Base-by-base conservation (phyloP, 64 coral and sea anemone genomes). In the Astreopora myriophthalma region DNA sequence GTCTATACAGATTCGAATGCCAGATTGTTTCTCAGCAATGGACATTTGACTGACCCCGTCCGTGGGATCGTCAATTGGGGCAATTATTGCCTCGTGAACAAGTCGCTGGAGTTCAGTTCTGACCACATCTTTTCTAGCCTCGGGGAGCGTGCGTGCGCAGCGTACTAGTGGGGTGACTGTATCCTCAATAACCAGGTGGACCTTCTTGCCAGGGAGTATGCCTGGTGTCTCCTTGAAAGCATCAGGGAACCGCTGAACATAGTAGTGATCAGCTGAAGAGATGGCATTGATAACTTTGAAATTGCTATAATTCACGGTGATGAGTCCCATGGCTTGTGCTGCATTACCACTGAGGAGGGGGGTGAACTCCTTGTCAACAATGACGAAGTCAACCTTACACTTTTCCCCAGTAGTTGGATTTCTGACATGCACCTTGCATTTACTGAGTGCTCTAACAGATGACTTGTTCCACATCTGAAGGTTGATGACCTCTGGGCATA, bases 401-500 rank as follows among this genome's bases (percentile, higher is more conserved):
- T 90, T 55, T 58, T 20, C 46, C 17, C 23, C 64, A 38, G 71
- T 64, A 2, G 22, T n/a, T 5, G 86, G 57, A n/a, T 89, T 89
- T 32, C 51, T 69, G 33, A 79, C 60, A 30, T 75, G 16, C 8
- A 44, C 73, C 6, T 46, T 75, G 38, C 73, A 42, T 46, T 75
- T 42, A 5, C 73, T 27, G 42, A 78, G 87, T 35, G 87, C 73
- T 65, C 7, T 38, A 37, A 89, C 13, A 26, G 12, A 65, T 26
- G 19, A 35, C 17, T 89, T 89, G 11, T 88, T 89, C 73, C 73
- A 67, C 87, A 89, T 77, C 75, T 89, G 71, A 8, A 89, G 87
- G 57, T 61, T 63, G 2, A 77, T 63, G 23, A 39, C 65, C 17
- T 76, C 87, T 64, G 73, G 73, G 8, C 75, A 35, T 44, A 77